A percentile compares a stretch with the other conserved stretches of the same genome.
Conservation (phyloP, 2,113 vertebrate species). For the Colaptes auratus region DNA sequence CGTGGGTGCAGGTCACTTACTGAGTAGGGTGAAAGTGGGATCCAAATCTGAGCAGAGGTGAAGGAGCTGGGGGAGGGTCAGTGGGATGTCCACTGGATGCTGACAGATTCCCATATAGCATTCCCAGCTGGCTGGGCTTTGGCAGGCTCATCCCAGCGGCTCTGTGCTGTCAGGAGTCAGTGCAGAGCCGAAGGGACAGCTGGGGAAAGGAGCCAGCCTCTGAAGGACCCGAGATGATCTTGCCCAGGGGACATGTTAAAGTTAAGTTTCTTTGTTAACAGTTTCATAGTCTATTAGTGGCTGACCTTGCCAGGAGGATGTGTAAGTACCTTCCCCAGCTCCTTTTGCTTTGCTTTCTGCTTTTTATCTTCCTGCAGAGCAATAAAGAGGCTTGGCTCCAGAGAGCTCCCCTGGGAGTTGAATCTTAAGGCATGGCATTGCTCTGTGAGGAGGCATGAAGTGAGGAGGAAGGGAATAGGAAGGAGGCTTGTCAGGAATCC, state of each 20-base stretch:
- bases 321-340: background rate
- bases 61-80: background rate
- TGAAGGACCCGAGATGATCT: conserved; percentile 17
- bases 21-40: background rate
- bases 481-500: background rate
- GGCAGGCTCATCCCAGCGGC: background rate
- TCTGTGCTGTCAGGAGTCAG: background rate
- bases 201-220: conserved; percentile 29
- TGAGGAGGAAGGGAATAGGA: background rate
- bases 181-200: conserved; percentile 1
- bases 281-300: conserved; percentile 60
- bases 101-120: fast-evolving
- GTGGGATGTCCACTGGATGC: fast-evolving
- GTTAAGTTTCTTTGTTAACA: conserved; percentile 70
- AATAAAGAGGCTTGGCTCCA: background rate
- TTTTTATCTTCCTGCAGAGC: conserved; percentile 35
- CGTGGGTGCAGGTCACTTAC: background rate
- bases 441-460: background rate
- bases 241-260: conserved; percentile 56
- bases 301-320: conserved; percentile 67
- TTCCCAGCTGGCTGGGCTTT: background rate
- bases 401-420: background rate
- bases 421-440: background rate
- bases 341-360: conserved; percentile 11
- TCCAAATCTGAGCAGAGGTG: background rate